Evolutionary conservation across 2,797 vertebrate genomes (phyloP).

Genomic region (Odontamblyopus rebecca): DNA sequence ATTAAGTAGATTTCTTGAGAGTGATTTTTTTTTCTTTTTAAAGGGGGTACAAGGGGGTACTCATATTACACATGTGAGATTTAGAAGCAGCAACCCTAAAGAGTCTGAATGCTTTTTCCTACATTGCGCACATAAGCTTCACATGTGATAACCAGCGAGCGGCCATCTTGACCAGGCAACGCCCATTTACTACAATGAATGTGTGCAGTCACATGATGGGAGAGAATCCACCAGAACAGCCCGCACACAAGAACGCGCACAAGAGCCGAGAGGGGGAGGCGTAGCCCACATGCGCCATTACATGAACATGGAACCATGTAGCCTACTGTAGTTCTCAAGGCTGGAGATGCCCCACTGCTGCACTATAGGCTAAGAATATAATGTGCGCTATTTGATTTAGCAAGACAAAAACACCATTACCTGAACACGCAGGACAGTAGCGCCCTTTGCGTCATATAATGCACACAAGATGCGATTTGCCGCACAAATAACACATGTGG

Average conservation of each 20-base stretch:
- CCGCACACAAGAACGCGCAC: constrained; percentile 9
- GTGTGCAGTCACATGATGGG: constrained; percentile 62
- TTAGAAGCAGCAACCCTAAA: neutral
- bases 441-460: neutral
- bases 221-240: constrained; percentile 33
- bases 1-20: neutral
- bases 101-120: no score
- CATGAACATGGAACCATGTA: constrained; percentile 18
- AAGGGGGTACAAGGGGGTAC: neutral
- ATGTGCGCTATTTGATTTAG: neutral
- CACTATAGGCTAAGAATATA: neutral
- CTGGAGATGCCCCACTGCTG: neutral
- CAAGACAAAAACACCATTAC: neutral
- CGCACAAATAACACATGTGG: neutral
- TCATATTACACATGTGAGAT: neutral
- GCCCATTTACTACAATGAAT: constrained; percentile 79
- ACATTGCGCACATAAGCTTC: neutral
- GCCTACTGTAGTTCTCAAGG: neutral
- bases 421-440: neutral
- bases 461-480: neutral
- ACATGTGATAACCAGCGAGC: constrained; percentile 58
- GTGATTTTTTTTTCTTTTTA: neutral
- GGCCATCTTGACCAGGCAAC: constrained; percentile 78
- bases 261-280: constrained; percentile 16
- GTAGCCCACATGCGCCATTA: constrained; percentile 28